Conservation (phyloP, 2,797 vertebrate genomes). For the Myotis myotis region DNA sequence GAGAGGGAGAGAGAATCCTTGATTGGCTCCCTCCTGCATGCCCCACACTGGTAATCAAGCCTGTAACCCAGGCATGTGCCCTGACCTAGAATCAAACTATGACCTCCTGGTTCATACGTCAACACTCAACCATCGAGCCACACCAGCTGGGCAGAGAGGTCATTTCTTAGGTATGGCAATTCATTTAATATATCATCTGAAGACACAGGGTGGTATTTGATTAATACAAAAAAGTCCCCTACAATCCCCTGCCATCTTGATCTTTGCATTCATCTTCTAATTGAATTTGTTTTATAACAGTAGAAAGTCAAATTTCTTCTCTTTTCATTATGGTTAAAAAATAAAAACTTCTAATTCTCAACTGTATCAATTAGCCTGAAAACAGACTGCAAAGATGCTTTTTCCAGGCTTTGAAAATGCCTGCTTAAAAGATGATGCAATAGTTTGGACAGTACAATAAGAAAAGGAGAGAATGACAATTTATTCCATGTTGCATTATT, state of each 20-base stretch:
- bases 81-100: too few relatives aligned
- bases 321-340: neutral
- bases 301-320: neutral
- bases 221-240: neutral
- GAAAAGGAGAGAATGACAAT: neutral
- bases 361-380: neutral
- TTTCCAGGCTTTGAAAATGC: neutral
- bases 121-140: too few relatives aligned
- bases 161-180: neutral
- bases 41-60: too few relatives aligned
- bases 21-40: too few relatives aligned
- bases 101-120: too few relatives aligned
- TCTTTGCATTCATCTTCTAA: neutral
- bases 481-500: neutral
- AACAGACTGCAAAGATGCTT: neutral
- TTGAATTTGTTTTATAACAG: neutral
- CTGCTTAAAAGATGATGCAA: neutral
- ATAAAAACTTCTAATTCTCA: neutral
- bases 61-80: too few relatives aligned
- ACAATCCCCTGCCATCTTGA: neutral
- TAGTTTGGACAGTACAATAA: neutral
- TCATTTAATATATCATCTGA: neutral
- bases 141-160: neutral
- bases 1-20: too few relatives aligned
- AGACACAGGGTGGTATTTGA: neutral